Base-by-base conservation (phyloP, 2,113 vertebrate species). In the Heterotis niloticus region DNA sequence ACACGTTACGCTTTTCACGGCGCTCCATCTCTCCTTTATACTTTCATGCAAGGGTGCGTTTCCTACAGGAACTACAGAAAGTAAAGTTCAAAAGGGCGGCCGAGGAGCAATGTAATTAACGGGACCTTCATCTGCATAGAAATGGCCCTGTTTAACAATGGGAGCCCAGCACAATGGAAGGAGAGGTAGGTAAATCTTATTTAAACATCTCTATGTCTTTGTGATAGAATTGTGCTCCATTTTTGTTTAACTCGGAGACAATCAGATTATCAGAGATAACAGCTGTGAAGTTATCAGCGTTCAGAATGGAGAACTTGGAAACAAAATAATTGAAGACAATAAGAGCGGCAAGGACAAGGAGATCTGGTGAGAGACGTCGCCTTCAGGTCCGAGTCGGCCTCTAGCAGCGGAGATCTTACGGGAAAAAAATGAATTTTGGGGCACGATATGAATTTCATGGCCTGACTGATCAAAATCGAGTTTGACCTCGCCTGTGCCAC, bases 161-260 rank as follows among this genome's bases (percentile, higher is more conserved):
- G 70, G n/a, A 76, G 51, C 60, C 29, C 26, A 65, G 4, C 62
- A 65, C 20, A 65, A 66, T n/a, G 16, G 64, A 62, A 44, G 16
- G 51, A 76, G 75, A 18, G 75, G 44, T 23, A 34, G 62, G 29
- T 44, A 66, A 66, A 65, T 54, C 60, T n/a, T 51, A 77, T 66
- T 44, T 13, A 23, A 77, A 52, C 60, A 44, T n/a, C n/a, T 54
- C 7, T 24, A 64, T 52, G 44, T 65, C 18, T 65, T 26, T 66
- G 75, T 24, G 62, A 66, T 64, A 17, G 20, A 26, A 34, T n/a
- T n/a, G 51, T 13, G 16, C 68, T 51, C 28, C 24, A 44, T 44
- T 20, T 62, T 20, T 62, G 14, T 62, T 20, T 62, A 17, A 17
- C 20, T 62, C 60, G 14, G 12, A 62, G 14, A 62, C 14, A 20